Base-by-base conservation (phyloP, 2,888 invertebrate species). In the Pharmacophagus antenor region DNA sequence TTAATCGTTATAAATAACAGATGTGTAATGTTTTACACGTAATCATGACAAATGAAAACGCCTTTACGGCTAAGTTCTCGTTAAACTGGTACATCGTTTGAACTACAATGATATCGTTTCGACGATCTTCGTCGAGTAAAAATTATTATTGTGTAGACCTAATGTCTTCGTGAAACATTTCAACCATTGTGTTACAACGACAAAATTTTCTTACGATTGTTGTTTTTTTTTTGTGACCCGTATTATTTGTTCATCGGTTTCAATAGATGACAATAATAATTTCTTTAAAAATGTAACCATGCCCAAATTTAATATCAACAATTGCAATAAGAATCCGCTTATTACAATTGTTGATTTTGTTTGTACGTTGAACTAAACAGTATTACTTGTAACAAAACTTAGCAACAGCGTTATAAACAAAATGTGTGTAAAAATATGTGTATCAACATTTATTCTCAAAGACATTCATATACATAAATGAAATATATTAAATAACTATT, bases 121-220 rank as follows among this genome's bases (percentile, higher is more conserved):
- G 47, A 61, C 61, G 61, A 61, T 61, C 61, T 61, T 41, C 41
- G 47, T 23, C 56, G 52, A 52, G 47, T 61, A 61, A 61, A 61
- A 61, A 61, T 61, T 56, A 56, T 61, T 61, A 61, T 61, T 61
- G 56, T 61, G 56, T 60, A 50, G 59, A 60, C 56, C 50, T 56
- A 60, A 60, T 47, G 56, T 51, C 22, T 60, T 60, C 56, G 55
- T 60, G 47, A 55, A 58, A 56, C 51, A 56, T 56, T 47, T 37
- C 17, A 20, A 15, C 60, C 47, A 56, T 60, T 60, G 60, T 60
- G 37, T 47, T 47, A 46, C 59, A 27, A 21, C 44, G 47, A 56
- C 51, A 56, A 51, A 60, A 60, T 41, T 60, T 50, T 60, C 50
- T 60, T 44, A 47, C 12, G 25, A 55, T 42, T 18, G 18, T 22